A percentile compares a stretch with the other conserved stretches of the same genome.
These are phyloP conservation scores for Silurus glanis DNA, from an alignment of 2,113 vertebrate species.

Conservation along the genomic window DNA sequence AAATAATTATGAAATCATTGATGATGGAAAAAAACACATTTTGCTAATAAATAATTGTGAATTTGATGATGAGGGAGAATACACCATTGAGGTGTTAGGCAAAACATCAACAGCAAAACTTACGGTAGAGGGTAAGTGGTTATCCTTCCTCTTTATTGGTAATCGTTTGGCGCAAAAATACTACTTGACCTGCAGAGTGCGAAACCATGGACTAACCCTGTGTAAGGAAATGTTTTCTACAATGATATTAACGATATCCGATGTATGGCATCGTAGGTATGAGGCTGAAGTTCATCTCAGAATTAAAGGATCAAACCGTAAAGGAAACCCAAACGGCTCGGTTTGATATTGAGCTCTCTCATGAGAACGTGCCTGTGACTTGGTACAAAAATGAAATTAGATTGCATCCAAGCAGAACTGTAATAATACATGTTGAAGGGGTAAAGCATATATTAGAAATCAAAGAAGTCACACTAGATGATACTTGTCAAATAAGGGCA, in stretches of 20 bases:
- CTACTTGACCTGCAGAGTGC: not conserved
- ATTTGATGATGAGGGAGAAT: slow-evolving; percentile 94
- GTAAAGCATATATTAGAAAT: slow-evolving; percentile 89
- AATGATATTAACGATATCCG: slow-evolving; percentile 58
- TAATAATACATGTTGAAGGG: slow-evolving; percentile 84
- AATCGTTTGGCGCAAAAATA: not conserved
- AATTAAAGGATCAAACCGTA: slow-evolving; percentile 87
- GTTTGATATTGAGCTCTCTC: slow-evolving; percentile 90
- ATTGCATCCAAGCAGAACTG: slow-evolving; percentile 87
- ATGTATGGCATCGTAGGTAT: slow-evolving; percentile 75
- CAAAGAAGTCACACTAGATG: slow-evolving; percentile 85
- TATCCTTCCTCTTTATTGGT: slow-evolving; percentile 11
- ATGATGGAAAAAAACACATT: slow-evolving; percentile 93
- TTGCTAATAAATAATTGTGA: slow-evolving; percentile 93
- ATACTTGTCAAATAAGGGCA: slow-evolving; percentile 94
- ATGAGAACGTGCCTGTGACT: slow-evolving; percentile 84
- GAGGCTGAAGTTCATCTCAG: slow-evolving; percentile 85
- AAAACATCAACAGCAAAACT: slow-evolving; percentile 84
- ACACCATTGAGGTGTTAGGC: slow-evolving; percentile 84
- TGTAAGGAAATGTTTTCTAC: slow-evolving; percentile 48
- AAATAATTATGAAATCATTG: slow-evolving; percentile 92
- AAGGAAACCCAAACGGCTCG: slow-evolving; percentile 87
- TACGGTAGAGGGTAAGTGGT: slow-evolving; percentile 85
- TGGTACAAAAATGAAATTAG: slow-evolving; percentile 96
- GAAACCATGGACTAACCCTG: not conserved